A percentile compares a stretch with the other conserved stretches of the same genome.
Evolutionary conservation across 2,797 vertebrate species (phyloP).

Genomic region (Urocyon cinereoargenteus): DNA sequence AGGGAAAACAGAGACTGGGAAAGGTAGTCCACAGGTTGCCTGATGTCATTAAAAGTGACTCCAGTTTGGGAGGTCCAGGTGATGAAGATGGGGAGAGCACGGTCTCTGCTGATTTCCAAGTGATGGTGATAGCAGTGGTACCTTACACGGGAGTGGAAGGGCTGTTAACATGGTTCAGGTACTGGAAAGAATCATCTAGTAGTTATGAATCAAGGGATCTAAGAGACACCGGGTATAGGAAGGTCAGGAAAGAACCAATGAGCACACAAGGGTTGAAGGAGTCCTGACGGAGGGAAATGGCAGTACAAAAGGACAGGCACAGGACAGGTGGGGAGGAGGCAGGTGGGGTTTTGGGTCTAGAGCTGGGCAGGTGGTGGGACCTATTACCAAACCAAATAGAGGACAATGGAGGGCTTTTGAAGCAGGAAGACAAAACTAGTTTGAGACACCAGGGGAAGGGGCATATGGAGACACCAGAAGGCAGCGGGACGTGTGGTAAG

Average conservation of each 20-base stretch:
- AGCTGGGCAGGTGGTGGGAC: background rate
- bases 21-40: background rate
- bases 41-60: background rate
- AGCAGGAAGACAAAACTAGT: background rate
- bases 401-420: background rate
- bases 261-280: too few species aligned
- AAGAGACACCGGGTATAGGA: background rate
- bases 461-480: background rate
- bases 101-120: background rate
- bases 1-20: background rate
- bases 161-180: background rate
- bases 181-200: background rate
- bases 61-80: background rate
- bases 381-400: background rate
- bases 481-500: rapidly evolving
- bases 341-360: background rate
- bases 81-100: background rate
- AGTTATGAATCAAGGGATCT: background rate
- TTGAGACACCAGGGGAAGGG: background rate
- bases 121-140: background rate
- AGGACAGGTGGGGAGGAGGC: rapidly evolving
- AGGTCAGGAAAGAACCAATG: background rate
- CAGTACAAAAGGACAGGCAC: background rate
- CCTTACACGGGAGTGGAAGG: background rate
- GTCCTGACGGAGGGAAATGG: background rate